These are phyloP conservation scores for Cataglyphis albicans DNA, from an alignment of 2,888 invertebrate species.

Conservation along the genomic window DNA sequence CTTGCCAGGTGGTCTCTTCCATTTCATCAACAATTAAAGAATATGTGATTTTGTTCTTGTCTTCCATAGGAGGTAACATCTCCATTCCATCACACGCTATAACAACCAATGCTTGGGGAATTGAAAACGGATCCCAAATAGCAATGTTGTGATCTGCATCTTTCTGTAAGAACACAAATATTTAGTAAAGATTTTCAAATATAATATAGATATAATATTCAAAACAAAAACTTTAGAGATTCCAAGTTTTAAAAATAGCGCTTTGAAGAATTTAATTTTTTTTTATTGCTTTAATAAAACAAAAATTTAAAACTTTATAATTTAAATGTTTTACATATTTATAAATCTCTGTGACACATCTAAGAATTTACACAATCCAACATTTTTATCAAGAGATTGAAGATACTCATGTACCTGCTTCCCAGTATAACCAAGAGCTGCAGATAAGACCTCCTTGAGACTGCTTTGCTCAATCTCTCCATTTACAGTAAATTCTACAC, in stretches of 20 bases:
- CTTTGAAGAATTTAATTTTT: background rate
- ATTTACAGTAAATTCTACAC: slow-evolving; percentile 90
- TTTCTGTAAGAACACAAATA: slow-evolving; percentile 55
- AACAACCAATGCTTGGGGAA: slow-evolving; percentile 91
- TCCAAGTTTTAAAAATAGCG: background rate
- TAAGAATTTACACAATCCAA: background rate
- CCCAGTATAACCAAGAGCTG: slow-evolving; percentile 91
- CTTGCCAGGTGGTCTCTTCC: slow-evolving; percentile 89
- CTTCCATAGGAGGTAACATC: slow-evolving; percentile 76
- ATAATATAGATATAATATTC: background rate
- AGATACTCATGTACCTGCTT: slow-evolving; percentile 87
- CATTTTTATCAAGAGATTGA: background rate
- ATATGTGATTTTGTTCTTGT: slow-evolving; percentile 85
- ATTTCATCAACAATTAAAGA: slow-evolving; percentile 89
- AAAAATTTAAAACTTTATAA: background rate
- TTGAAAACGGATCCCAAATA: slow-evolving; percentile 90
- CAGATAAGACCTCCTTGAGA: slow-evolving; percentile 91
- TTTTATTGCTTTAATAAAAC: background rate
- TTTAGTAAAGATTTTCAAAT: background rate
- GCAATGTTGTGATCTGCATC: slow-evolving; percentile 90
- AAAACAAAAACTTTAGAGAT: background rate
- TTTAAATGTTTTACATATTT: background rate
- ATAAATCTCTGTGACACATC: background rate
- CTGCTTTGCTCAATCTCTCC: slow-evolving; percentile 89
- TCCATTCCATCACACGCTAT: slow-evolving; percentile 91